These are phyloP conservation scores for Catocala nupta DNA, from an alignment of 2,888 invertebrate genomes.

Conservation along the genomic window DNA sequence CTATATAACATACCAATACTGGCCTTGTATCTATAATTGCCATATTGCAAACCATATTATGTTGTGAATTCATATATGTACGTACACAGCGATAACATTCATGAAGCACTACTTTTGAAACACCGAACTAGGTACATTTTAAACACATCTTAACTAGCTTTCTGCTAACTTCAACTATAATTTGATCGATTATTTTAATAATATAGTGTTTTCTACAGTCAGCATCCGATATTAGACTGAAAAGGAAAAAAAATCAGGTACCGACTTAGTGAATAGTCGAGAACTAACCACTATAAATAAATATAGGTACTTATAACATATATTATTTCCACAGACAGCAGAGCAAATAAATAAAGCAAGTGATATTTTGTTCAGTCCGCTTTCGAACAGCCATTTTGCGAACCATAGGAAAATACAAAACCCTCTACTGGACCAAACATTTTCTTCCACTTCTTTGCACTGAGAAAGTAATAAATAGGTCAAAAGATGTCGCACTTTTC, in stretches of 20 bases:
- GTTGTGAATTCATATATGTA: constrained; percentile 29
- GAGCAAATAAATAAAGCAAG: no score
- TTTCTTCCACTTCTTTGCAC: no score
- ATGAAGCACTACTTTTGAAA: constrained; percentile 48
- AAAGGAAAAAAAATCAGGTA: constrained; percentile 48
- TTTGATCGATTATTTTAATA: constrained; percentile 43
- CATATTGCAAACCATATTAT: constrained; percentile 47
- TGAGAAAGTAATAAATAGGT: no score
- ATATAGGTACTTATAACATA: constrained; percentile 20
- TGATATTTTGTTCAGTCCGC: no score
- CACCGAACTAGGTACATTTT: constrained; percentile 40
- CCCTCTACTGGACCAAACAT: no score
- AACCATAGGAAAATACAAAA: no score
- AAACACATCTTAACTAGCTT: constrained; percentile 20
- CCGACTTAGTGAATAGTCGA: constrained; percentile 36
- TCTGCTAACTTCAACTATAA: constrained; percentile 19
- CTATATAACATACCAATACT: constrained; percentile 51
- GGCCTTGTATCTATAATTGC: constrained; percentile 43
- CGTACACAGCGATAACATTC: constrained; percentile 39
- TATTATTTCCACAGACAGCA: no score
- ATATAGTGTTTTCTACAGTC: constrained; percentile 28
- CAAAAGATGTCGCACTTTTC: no score
- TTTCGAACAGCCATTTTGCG: no score
- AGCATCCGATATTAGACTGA: constrained; percentile 19
- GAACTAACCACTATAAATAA: constrained; percentile 36